Base-by-base conservation (phyloP, 1,140 invertebrate genomes). In the Linepithema humile region DNA sequence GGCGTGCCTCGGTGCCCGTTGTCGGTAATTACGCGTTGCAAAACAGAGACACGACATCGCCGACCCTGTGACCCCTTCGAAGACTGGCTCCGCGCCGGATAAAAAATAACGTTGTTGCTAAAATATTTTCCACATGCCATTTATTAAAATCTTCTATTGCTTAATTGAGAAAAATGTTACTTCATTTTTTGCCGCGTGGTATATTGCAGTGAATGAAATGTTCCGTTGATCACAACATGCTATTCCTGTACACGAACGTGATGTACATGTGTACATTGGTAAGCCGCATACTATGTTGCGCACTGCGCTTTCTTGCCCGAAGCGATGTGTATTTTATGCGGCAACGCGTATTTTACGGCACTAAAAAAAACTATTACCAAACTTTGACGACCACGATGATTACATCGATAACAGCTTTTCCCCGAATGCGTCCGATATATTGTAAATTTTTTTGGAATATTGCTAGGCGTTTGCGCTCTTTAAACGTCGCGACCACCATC, bases 1-100 rank as follows among this genome's bases (percentile, higher is more conserved):
- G 75, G 60, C 82, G 82, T 85, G 84, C 74, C 62, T n/a, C 74
- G 77, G 55, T 77, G 62, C 77, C 67, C 69, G 86, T 87, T 88
- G 84, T 87, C 84, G 87, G 88, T 93, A 93, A 93, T 93, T 93
- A 91, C 89, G 89, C 89, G 90, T 92, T 92, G 90, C 91, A 91
- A 92, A 92, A 92, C 88, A 91, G 88, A 88, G 88, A 91, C 91
- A 91, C 91, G 91, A 92, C 88, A 86, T 88, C 75, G 73, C 43
- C 89, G 85, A 92, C 87, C 88, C 84, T 60, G 45, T 70, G 90
- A 91, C 87, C 91, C 59, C 59, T 70, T 64, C 83, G 53, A 69
- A 59, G 74, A 73, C 48, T 60, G 35, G 38, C 43, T 74, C 43
- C 15, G 10, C 15, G 6, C 15, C 29, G 29, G 15, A n/a, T n/a